Evolutionary conservation across 1,140 invertebrate species (phyloP).

Genomic region (Heliconius himera): DNA sequence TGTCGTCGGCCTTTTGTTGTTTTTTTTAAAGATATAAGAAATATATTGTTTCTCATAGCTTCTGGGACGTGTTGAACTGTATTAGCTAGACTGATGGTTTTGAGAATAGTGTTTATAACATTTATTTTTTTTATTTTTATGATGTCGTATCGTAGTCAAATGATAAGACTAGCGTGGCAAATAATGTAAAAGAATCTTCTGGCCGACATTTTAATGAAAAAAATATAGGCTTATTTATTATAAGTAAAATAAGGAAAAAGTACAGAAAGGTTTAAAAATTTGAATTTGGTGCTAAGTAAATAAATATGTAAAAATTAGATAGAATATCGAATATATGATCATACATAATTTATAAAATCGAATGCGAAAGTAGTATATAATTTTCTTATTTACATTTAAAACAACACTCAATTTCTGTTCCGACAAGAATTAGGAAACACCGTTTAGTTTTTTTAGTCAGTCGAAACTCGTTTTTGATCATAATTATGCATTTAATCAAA

Average conservation of each 20-base stretch:
- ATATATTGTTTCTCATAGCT: neutral
- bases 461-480: neutral
- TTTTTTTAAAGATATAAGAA: neutral
- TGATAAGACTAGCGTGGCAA: no score
- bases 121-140: no score
- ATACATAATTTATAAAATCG: conserved; percentile 54
- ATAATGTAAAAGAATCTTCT: neutral
- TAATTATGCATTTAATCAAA: neutral
- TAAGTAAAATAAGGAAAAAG: no score
- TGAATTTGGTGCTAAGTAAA: conserved; percentile 43
- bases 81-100: neutral
- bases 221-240: no score
- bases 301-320: conserved; percentile 32
- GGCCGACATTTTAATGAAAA: neutral
- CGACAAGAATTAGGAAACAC: neutral
- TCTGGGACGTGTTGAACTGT: neutral
- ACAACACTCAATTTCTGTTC: neutral
- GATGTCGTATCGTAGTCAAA: no score
- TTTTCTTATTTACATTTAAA: conserved; percentile 17
- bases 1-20: neutral
- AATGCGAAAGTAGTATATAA: conserved; percentile 48
- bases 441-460: neutral
- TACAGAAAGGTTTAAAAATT: conserved; percentile 20
- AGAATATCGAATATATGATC: conserved; percentile 20
- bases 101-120: no score